Evolutionary conservation across 2,113 vertebrate species (phyloP), one percentile per base, ranked within the genome.

Genomic region (Ornithorhynchus anatinus): DNA sequence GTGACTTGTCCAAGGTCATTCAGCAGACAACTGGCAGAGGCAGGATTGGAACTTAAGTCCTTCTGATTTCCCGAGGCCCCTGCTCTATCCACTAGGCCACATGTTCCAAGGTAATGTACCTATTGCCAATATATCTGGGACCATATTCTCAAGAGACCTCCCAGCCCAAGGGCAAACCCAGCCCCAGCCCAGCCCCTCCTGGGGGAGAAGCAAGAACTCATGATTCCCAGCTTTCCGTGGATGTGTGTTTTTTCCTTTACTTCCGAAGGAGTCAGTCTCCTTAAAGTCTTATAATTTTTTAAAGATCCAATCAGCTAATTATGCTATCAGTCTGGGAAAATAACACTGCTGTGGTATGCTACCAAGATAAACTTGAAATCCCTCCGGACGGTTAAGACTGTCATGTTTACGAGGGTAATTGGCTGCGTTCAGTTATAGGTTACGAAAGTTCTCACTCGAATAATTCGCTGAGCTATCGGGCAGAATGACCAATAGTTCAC

Each of bases 351-450:
- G 14, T 82, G 71, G 54, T 82, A 61, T 48, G 20, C 81, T 71
- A 70, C 65, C 67, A 68, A 69, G 82, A 38, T 77, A 69, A 76
- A 80, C 39, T 63, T 78, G 83, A 74, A 86, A 84, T 85, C 81
- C 72, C 75, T 40, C 72, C 80, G 84, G 72, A 73, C 59, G 70
- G 62, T 69, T 0, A 59, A 15, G 57, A 37, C 47, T 80, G 17
- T 81, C 40, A 43, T 84, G 69, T 88, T 91, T 89, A 75, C 79
- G 82, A 87, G 84, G 77, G 75, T 79, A 88, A 88, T 86, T 89
- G 77, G 73, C 79, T 86, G 57, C 76, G 62, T 81, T 88, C 79
- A 81, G 81, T 90, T 89, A 79, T 78, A 82, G 66, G 58, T 89
- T 89, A 83, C 91, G 79, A 88, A 86, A 42, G 36, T 82, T 70